phyloP scores from a whole-genome alignment of 2,888 invertebrate species.

The Auanema freiburgensis region DNA sequence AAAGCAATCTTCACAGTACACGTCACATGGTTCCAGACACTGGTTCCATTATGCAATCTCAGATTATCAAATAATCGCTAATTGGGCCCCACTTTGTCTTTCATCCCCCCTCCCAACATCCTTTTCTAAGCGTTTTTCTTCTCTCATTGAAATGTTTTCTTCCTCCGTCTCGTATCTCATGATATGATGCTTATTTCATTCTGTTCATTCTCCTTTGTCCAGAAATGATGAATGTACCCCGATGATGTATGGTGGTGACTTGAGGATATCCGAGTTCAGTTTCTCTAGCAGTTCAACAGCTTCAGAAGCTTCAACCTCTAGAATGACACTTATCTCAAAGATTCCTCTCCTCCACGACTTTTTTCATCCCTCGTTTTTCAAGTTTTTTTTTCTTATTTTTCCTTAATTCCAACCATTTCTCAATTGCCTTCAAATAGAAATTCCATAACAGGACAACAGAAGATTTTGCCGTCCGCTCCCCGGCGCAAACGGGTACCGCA shows the following conservation, averaged over 20 bases:
- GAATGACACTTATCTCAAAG: background rate
- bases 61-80: constrained; percentile 24
- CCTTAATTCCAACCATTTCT: constrained; percentile 2
- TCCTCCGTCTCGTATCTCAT: too few relatives aligned
- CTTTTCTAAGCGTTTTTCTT: too few relatives aligned
- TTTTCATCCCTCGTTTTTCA: background rate
- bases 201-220: constrained; percentile 3
- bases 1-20: too few relatives aligned
- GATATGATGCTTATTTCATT: too few relatives aligned
- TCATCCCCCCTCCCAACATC: constrained; percentile 4
- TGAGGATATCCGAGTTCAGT: background rate
- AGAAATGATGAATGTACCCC: constrained; percentile 24
- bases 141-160: too few relatives aligned
- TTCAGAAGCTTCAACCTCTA: constrained; percentile 6
- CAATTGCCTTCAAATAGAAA: constrained; percentile 5
- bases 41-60: constrained; percentile 5
- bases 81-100: constrained; percentile 16
- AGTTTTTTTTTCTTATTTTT: constrained; percentile 8
- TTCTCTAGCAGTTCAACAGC: background rate
- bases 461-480: constrained; percentile 20
- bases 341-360: background rate
- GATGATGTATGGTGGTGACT: constrained; percentile 6
- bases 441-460: constrained; percentile 3
- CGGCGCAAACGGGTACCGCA: constrained; percentile 26
- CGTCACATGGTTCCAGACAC: too few relatives aligned